Base-by-base conservation (phyloP, 2,888 invertebrate genomes). In the Nomada lathburiana region DNA sequence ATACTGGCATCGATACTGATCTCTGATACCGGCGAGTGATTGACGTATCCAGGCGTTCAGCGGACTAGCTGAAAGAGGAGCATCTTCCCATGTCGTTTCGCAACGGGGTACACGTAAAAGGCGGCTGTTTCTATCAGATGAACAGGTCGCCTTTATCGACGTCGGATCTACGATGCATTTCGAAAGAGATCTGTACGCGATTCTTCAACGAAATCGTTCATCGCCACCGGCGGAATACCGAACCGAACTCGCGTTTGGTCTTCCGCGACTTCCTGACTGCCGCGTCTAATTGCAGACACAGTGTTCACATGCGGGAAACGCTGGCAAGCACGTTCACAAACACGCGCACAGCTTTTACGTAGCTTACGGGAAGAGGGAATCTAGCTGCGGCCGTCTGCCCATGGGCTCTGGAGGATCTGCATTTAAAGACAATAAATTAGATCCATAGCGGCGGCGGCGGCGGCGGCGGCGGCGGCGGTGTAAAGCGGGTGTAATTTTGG, bases 361-460 rank as follows among this genome's bases (percentile, higher is more conserved):
- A 9, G 59, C 57, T 44, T 9, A 5, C 50, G 1, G 42, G 44
- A 11, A 59, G 26, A 18, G 53, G 29, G 29, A 50, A 68, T 72
- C 77, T 75, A 77, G 69, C 78, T 20, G 62, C 62, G 72, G n/a
- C 53, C 29, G 72, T 60, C 62, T 76, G 83, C 83, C 87, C 55
- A 72, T 64, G 57, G 78, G 80, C 76, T 69, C 70, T 73, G 60
- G 69, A 75, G 88, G 84, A 89, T 89, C 89, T 89, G 88, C 90
- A 90, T 91, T 91, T 89, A 91, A 89, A 89, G 86, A 86, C 90
- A 80, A 91, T 91, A 91, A 91, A 91, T 91, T 91, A 91, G 83
- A 86, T 85, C 78, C 86, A 75, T 84, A 87, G 70, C 53, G 71
- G 78, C 78, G 68, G 68, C 78, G 71, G 78, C 78, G 68, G 68